These are phyloP conservation scores for Synergus japonicus DNA, from an alignment of 2,888 invertebrate species.

Conservation along the genomic window DNA sequence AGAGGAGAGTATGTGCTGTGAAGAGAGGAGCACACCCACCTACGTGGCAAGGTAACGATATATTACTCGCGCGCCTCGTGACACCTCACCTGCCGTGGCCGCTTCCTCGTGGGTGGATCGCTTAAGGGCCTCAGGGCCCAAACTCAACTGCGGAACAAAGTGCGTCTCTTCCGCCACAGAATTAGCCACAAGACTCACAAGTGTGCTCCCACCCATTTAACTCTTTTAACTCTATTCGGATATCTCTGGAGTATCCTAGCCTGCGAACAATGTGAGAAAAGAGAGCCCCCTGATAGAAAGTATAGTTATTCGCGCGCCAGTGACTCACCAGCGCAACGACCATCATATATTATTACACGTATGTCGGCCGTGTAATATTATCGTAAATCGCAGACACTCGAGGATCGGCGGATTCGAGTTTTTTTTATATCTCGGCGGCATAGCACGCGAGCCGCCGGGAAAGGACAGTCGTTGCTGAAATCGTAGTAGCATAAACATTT, in stretches of 20 bases:
- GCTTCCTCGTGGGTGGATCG: slow-evolving; percentile 77
- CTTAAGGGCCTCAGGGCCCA: slow-evolving; percentile 61
- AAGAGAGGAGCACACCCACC: slow-evolving; percentile 68
- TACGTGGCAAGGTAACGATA: slow-evolving; percentile 72
- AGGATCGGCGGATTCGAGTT: slow-evolving; percentile 45
- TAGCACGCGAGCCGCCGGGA: slow-evolving; percentile 23
- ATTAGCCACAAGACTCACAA: slow-evolving; percentile 41
- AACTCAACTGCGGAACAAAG: slow-evolving; percentile 63
- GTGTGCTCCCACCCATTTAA: slow-evolving; percentile 42
- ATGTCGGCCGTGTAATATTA: slow-evolving; percentile 55
- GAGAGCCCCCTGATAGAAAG: slow-evolving; percentile 36
- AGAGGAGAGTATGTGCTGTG: slow-evolving; percentile 51
- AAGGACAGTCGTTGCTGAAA: slow-evolving; percentile 37
- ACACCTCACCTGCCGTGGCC: slow-evolving; percentile 76
- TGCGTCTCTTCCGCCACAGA: slow-evolving; percentile 61
- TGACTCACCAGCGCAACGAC: slow-evolving; percentile 50
- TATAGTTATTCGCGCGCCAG: slow-evolving; percentile 47
- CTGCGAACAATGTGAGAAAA: slow-evolving; percentile 48
- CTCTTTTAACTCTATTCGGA: slow-evolving; percentile 22
- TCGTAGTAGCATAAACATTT: slow-evolving; percentile 36
- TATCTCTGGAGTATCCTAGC: slow-evolving; percentile 39
- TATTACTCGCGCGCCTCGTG: slow-evolving; percentile 76
- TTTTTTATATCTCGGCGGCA: slow-evolving; percentile 9
- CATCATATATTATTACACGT: slow-evolving; percentile 48
- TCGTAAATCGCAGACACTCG: slow-evolving; percentile 51